These are phyloP conservation scores for Agonum fuliginosum DNA, from an alignment of 2,888 invertebrate genomes.

Conservation along the genomic window DNA sequence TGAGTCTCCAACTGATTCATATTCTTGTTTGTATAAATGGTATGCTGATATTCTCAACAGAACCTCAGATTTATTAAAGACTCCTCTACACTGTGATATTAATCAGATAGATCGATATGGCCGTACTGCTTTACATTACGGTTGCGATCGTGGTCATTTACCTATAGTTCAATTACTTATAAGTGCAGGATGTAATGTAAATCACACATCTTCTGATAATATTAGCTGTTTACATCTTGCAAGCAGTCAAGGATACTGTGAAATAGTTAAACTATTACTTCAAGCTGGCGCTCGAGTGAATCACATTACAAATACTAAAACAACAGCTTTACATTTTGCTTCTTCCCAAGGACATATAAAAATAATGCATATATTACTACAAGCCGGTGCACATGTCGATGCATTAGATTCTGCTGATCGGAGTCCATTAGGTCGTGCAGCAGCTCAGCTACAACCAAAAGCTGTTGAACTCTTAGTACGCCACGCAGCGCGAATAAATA, in stretches of 20 bases:
- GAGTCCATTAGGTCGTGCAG: constrained; percentile 73
- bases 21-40: constrained; percentile 77
- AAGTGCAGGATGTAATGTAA: constrained; percentile 79
- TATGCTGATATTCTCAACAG: constrained; percentile 84
- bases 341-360: constrained; percentile 76
- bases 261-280: constrained; percentile 75
- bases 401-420: constrained; percentile 72
- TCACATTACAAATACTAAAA: constrained; percentile 76
- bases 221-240: constrained; percentile 83
- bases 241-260: constrained; percentile 75
- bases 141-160: constrained; percentile 80
- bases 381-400: constrained; percentile 70
- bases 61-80: constrained; percentile 73
- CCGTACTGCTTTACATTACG: constrained; percentile 84
- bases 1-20: constrained; percentile 48
- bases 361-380: constrained; percentile 71
- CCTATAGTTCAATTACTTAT: constrained; percentile 78
- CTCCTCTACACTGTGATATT: constrained; percentile 74
- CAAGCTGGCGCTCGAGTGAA: constrained; percentile 77
- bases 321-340: constrained; percentile 79
- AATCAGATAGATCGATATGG: constrained; percentile 79
- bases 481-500: constrained; percentile 79
- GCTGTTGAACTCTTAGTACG: constrained; percentile 74
- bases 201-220: constrained; percentile 80
- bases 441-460: constrained; percentile 70